These are phyloP conservation scores for Cygnus atratus DNA, from an alignment of 2,113 vertebrate species.

Conservation along the genomic window DNA sequence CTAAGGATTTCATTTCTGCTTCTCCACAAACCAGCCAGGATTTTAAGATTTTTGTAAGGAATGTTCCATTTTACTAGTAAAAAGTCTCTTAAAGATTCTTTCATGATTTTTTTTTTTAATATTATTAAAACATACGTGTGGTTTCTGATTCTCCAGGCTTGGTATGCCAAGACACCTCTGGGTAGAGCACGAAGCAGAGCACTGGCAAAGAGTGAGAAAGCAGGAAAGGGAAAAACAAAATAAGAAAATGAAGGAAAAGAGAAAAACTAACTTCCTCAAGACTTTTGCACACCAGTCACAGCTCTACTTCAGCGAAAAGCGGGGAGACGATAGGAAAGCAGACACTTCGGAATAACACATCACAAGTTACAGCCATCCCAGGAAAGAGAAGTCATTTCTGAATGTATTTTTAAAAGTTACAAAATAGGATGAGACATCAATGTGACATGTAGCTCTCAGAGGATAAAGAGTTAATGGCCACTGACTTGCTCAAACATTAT, in stretches of 20 bases:
- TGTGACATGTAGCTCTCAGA: slow-evolving; percentile 5
- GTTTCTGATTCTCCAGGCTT: slow-evolving; percentile 70
- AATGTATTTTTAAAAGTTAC: neutral
- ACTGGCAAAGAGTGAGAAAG: neutral
- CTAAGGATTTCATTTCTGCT: neutral
- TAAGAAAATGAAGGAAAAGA: neutral
- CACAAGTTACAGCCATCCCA: neutral
- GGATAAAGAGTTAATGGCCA: slow-evolving; percentile 44
- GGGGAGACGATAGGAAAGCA: neutral
- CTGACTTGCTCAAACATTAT: slow-evolving; percentile 29
- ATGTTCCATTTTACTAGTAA: neutral
- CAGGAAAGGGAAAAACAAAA: slow-evolving; percentile 13
- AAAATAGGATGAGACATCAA: neutral
- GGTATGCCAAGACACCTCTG: slow-evolving; percentile 84
- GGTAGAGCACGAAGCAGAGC: slow-evolving; percentile 70
- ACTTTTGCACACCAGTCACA: neutral
- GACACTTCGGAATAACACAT: neutral
- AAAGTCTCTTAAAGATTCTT: neutral
- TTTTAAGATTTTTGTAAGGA: slow-evolving; percentile 19
- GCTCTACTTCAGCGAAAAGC: neutral
- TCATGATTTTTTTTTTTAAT: neutral
- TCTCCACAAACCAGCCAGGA: neutral
- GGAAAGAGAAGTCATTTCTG: neutral
- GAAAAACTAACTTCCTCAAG: slow-evolving; percentile 4
- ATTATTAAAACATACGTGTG: neutral